Percentiles rank a stretch among this genome's conserved stretches.
These are phyloP conservation scores for Lapara coniferarum DNA, from an alignment of 2,888 invertebrate species.

Conservation along the genomic window DNA sequence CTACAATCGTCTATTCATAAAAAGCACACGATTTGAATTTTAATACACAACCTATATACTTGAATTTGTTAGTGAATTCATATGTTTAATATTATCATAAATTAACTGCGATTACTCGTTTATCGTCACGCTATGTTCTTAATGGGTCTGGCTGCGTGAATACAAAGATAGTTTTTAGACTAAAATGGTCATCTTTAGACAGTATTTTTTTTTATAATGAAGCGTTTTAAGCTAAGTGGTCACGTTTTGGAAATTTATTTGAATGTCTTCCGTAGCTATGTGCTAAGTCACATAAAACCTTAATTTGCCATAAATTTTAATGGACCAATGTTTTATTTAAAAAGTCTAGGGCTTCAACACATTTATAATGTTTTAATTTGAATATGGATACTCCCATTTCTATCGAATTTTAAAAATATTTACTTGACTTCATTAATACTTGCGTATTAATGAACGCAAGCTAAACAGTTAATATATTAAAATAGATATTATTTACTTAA, in stretches of 20 bases:
- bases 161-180: slow-evolving; percentile 17
- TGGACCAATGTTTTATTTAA: background rate
- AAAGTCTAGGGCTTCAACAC: background rate
- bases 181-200: slow-evolving; percentile 6
- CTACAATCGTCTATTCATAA: slow-evolving; percentile 66
- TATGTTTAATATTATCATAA: slow-evolving; percentile 30
- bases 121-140: slow-evolving; percentile 20
- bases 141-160: slow-evolving; percentile 18
- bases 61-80: slow-evolving; percentile 37
- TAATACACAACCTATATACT: slow-evolving; percentile 52
- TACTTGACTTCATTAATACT: background rate
- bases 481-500: too few species aligned
- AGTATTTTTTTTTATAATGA: slow-evolving; percentile 9
- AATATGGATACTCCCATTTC: too few species aligned
- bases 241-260: slow-evolving; percentile 13
- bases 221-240: background rate
- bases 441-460: too few species aligned
- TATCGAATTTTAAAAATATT: too few species aligned
- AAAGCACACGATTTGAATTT: slow-evolving; percentile 57
- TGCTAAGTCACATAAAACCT: slow-evolving; percentile 12
- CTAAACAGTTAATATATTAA: too few species aligned
- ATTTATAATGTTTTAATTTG: too few species aligned
- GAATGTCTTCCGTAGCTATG: background rate
- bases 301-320: slow-evolving; percentile 9
- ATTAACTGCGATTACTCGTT: slow-evolving; percentile 27